Conservation (phyloP, 1,140 invertebrate species). For the Diachasmimorpha longicaudata region DNA sequence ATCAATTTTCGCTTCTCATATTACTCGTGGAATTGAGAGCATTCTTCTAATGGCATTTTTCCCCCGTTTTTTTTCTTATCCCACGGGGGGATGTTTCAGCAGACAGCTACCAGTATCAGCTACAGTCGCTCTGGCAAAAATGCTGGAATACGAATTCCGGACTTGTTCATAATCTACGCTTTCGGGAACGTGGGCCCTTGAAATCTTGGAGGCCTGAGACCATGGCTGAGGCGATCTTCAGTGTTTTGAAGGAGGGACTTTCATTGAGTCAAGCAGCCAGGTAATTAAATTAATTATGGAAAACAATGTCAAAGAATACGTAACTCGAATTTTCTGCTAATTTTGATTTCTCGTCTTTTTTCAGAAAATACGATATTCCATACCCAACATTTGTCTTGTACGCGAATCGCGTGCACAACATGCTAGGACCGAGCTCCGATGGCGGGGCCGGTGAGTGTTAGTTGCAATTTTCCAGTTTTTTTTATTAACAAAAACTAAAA, state of each 20-base stretch:
- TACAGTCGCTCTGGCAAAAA: conserved; percentile 94
- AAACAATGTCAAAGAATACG: no score
- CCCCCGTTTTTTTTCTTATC: conserved; percentile 53
- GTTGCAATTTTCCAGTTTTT: conserved; percentile 32
- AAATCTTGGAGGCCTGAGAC: conserved; percentile 93
- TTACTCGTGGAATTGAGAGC: conserved; percentile 23
- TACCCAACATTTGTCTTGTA: conserved; percentile 95
- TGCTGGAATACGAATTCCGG: conserved; percentile 91
- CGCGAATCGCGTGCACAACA: conserved; percentile 90
- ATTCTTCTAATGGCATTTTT: conserved; percentile 45
- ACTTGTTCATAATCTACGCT: conserved; percentile 84
- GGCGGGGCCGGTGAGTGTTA: conserved; percentile 78
- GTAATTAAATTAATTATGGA: no score
- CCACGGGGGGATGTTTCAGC: conserved; percentile 66
- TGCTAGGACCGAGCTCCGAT: conserved; percentile 87
- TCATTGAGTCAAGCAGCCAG: conserved; percentile 84
- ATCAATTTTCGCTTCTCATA: conserved; percentile 10
- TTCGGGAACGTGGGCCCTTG: conserved; percentile 87
- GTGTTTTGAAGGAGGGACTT: conserved; percentile 87
- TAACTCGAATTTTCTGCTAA: background rate
- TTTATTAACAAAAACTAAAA: background rate
- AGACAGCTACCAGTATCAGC: conserved; percentile 93
- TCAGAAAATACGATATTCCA: conserved; percentile 89
- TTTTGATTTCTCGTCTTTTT: conserved; percentile 32
- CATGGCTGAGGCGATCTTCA: conserved; percentile 92